phyloP scores from a whole-genome alignment of 2,888 invertebrate genomes.

The Patella caerulea region DNA sequence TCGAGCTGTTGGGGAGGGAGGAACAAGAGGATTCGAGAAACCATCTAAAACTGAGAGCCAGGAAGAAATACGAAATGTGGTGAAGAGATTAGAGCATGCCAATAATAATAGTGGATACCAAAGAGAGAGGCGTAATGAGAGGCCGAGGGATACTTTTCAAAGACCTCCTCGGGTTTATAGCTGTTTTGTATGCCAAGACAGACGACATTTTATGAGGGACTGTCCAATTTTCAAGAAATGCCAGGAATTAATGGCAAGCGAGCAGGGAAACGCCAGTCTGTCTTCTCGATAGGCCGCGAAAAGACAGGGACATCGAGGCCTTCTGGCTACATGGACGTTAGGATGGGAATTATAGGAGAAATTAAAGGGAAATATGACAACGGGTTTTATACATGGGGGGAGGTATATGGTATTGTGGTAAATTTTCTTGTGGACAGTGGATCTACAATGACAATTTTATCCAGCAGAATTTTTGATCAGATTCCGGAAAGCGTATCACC shows the following conservation, averaged over 20 bases:
- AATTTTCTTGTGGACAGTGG: conserved; percentile 30
- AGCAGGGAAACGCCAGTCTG: conserved; percentile 17
- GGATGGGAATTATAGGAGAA: conserved; percentile 12
- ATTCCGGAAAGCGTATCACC: conserved; percentile 1
- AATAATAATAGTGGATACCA: background rate
- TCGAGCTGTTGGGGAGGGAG: background rate
- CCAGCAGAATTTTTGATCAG: conserved; percentile 15
- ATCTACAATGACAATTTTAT: conserved; percentile 24
- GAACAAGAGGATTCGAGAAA: too few species aligned
- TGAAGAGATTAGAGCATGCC: too few species aligned
- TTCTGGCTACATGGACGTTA: background rate
- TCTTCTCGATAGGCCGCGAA: conserved; percentile 4
- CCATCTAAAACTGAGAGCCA: too few species aligned
- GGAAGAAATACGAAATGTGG: too few species aligned
- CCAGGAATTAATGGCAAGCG: background rate
- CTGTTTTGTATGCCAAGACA: conserved; percentile 11
- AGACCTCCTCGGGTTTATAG: background rate
- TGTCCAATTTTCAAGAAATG: conserved; percentile 16
- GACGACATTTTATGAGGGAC: conserved; percentile 14
- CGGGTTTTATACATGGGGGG: conserved; percentile 3
- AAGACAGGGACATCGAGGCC: conserved; percentile 7
- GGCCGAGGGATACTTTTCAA: background rate
- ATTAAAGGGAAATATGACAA: conserved; percentile 5
- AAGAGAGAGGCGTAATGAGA: background rate
- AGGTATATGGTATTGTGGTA: conserved; percentile 12